Evolutionary conservation across 1,140 invertebrate genomes (phyloP).

Genomic region (Centruroides sculpturatus): DNA sequence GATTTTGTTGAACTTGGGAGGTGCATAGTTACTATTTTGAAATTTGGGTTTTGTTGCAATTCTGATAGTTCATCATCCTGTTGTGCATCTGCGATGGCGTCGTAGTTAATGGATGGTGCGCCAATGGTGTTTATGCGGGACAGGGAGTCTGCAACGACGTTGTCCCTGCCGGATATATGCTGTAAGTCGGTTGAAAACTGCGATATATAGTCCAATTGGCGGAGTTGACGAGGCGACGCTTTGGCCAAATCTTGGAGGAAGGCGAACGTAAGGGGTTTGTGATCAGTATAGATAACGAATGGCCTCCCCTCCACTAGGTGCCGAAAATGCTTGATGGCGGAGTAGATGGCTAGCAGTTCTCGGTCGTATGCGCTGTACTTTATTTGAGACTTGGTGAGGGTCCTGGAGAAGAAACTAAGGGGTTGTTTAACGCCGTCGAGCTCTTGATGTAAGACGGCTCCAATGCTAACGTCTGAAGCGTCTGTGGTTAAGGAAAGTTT

Average conservation of each 20-base stretch:
- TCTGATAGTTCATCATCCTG: too few species aligned
- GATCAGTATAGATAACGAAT: constrained; percentile 10
- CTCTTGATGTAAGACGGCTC: constrained; percentile 10
- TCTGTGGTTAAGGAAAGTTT: background rate
- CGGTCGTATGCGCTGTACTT: background rate
- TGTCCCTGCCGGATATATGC: too few species aligned
- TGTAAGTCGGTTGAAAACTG: constrained; percentile 21
- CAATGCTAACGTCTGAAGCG: constrained; percentile 1
- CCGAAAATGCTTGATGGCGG: constrained; percentile 13
- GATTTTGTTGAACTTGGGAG: background rate
- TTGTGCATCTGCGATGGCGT: too few species aligned
- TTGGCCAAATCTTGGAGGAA: constrained; percentile 11
- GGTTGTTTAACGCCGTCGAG: constrained; percentile 1
- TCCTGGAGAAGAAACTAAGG: constrained; percentile 12
- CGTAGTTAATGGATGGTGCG: too few species aligned
- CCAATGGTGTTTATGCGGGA: too few species aligned
- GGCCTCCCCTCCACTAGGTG: constrained; percentile 18
- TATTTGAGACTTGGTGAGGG: constrained; percentile 1
- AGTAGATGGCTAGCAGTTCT: background rate
- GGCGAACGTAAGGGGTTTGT: constrained; percentile 19
- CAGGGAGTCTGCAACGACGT: too few species aligned
- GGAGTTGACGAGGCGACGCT: background rate
- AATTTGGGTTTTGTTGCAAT: too few species aligned
- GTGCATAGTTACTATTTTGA: background rate
- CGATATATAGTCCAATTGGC: constrained; percentile 25